A percentile compares a stretch with the other conserved stretches of the same genome.
Evolutionary conservation across 2,888 invertebrate species (phyloP).

Genomic region (Sesia apiformis): DNA sequence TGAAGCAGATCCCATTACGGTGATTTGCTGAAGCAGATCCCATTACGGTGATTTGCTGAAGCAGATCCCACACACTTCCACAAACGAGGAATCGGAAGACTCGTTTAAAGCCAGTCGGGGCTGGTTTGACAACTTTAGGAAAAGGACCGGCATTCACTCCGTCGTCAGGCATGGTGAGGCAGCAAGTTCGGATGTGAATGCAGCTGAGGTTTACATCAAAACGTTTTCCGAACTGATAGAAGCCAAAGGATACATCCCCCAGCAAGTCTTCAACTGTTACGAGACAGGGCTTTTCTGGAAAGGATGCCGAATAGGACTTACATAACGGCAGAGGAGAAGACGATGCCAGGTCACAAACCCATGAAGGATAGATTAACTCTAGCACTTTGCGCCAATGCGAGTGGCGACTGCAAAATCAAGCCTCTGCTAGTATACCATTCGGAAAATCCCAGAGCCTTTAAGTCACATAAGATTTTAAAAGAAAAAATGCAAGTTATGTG

Average conservation of each 20-base stretch:
- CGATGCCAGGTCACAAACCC: slow-evolving; percentile 15
- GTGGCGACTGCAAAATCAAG: slow-evolving; percentile 16
- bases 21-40: neutral
- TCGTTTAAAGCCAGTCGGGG: slow-evolving; percentile 8
- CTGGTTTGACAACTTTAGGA: slow-evolving; percentile 21
- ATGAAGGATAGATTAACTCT: slow-evolving; percentile 18
- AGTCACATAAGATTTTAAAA: slow-evolving; percentile 1
- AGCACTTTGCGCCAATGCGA: slow-evolving; percentile 16
- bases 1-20: neutral
- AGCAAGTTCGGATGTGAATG: slow-evolving; percentile 1
- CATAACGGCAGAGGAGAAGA: slow-evolving; percentile 7
- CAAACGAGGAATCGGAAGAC: neutral
- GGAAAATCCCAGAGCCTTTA: slow-evolving; percentile 6
- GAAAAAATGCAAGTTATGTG: slow-evolving; percentile 2
- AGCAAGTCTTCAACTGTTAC: slow-evolving; percentile 7
- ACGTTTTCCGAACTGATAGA: neutral
- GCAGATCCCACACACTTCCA: neutral
- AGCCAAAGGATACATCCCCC: neutral
- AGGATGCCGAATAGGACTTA: slow-evolving; percentile 7
- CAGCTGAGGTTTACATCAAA: slow-evolving; percentile 4
- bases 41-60: neutral
- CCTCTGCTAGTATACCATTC: slow-evolving; percentile 14
- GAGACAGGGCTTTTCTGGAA: slow-evolving; percentile 11
- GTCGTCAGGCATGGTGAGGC: slow-evolving; percentile 13
- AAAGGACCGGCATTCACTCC: slow-evolving; percentile 13